phyloP scores from a whole-genome alignment of 2,113 vertebrate genomes.

The Mixornis gularis region DNA sequence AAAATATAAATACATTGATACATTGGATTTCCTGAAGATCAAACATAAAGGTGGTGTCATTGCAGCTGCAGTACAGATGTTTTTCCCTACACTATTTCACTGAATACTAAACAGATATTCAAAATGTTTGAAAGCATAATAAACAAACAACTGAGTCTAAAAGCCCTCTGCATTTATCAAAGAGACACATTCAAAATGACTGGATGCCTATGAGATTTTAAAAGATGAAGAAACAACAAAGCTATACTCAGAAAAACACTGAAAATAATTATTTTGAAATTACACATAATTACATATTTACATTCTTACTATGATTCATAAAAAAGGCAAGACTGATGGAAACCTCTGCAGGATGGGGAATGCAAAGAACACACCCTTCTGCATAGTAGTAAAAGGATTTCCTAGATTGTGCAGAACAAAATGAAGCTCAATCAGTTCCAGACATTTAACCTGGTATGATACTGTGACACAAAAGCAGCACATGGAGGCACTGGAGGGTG shows the following conservation, averaged over 20 bases:
- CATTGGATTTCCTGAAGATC: neutral
- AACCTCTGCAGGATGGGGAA: neutral
- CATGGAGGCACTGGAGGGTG: neutral
- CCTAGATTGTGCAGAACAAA: neutral
- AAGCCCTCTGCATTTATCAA: conserved; percentile 37
- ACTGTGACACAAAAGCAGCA: neutral
- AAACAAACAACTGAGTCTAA: conserved; percentile 56
- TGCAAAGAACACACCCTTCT: neutral
- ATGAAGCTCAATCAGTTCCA: neutral
- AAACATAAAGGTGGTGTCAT: conserved; percentile 20
- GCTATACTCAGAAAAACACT: neutral
- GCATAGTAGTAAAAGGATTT: neutral
- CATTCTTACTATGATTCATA: neutral
- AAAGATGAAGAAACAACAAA: neutral
- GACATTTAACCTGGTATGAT: neutral
- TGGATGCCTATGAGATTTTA: conserved; percentile 27
- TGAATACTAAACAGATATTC: conserved; percentile 11
- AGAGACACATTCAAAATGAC: conserved; percentile 28
- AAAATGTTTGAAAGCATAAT: conserved; percentile 42
- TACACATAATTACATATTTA: conserved; percentile 21
- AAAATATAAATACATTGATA: neutral
- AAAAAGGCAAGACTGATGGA: neutral
- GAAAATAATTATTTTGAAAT: conserved; percentile 43
- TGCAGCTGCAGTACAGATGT: conserved; percentile 59
- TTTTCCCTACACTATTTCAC: conserved; percentile 25